Conservation (phyloP, 2,888 invertebrate species). For the Zaprionus lineosus region DNA sequence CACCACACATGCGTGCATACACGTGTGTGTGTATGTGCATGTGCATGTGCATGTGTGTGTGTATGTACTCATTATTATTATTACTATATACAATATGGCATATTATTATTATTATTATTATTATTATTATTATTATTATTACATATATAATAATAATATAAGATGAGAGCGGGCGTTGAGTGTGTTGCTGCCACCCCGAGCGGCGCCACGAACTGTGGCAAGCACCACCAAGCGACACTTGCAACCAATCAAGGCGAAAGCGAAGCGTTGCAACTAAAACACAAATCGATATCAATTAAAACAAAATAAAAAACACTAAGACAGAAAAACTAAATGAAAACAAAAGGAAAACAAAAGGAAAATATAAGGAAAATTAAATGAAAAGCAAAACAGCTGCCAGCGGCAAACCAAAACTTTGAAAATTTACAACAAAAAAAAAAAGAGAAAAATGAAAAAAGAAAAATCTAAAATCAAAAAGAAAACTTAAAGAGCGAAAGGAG, state of each 20-base stretch:
- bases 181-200: slow-evolving; percentile 37
- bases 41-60: slow-evolving; percentile 54
- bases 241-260: slow-evolving; percentile 25
- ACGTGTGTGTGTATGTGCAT: slow-evolving; percentile 71
- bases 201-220: slow-evolving; percentile 45
- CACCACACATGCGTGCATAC: slow-evolving; percentile 36
- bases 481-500: slow-evolving; percentile 30
- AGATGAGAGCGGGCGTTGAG: slow-evolving; percentile 42
- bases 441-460: slow-evolving; percentile 27
- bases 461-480: neutral
- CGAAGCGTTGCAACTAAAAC: slow-evolving; percentile 15
- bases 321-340: slow-evolving; percentile 13
- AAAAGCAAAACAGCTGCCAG: slow-evolving; percentile 68
- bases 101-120: slow-evolving; percentile 54
- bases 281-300: slow-evolving; percentile 70
- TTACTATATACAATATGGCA: slow-evolving; percentile 75
- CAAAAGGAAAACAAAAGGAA: too few relatives aligned
- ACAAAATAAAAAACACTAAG: slow-evolving; percentile 7
- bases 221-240: slow-evolving; percentile 24
- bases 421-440: slow-evolving; percentile 34
- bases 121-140: slow-evolving; percentile 59
- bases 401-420: slow-evolving; percentile 61
- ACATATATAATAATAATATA: slow-evolving; percentile 51
- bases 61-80: slow-evolving; percentile 64
- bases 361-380: too few relatives aligned